Evolutionary conservation across 2,113 vertebrate species (phyloP).

Genomic region (Pollimyrus isidori): DNA sequence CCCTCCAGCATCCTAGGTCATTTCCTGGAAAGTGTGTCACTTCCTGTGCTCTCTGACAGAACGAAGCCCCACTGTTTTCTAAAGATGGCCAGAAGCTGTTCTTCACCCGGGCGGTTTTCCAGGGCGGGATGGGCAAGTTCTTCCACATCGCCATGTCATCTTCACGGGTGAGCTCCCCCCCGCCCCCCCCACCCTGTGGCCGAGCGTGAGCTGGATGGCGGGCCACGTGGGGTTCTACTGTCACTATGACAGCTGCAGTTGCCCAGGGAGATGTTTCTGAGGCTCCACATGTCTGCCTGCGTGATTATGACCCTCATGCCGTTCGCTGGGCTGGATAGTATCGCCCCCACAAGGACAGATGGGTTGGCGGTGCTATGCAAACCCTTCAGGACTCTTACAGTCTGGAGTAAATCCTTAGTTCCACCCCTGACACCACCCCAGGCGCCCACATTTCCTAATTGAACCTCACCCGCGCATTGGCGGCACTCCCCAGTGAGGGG

Average conservation of each 20-base stretch:
- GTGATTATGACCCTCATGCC: not conserved
- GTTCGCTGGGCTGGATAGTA: not conserved
- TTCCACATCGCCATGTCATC: conserved; percentile 88
- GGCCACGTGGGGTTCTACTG: not conserved
- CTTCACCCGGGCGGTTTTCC: conserved; percentile 84
- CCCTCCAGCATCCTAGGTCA: not conserved
- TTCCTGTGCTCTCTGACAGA: conserved; percentile 52
- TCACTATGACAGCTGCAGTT: not conserved
- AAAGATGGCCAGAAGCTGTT: conserved; percentile 83
- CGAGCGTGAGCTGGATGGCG: too few relatives aligned
- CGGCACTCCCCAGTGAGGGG: not conserved
- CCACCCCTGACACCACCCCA: not conserved
- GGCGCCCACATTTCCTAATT: not conserved
- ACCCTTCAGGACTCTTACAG: not conserved
- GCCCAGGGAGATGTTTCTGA: not conserved
- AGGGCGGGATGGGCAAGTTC: conserved; percentile 86
- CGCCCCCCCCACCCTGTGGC: not conserved
- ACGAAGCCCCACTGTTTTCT: conserved; percentile 85
- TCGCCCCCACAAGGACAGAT: not conserved
- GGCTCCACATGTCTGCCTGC: not conserved
- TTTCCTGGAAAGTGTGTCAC: not conserved
- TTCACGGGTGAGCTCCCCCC: conserved; percentile 67
- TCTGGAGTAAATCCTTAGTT: not conserved
- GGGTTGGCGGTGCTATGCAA: not conserved
- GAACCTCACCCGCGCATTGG: not conserved